phyloP scores from a whole-genome alignment of 2,113 vertebrate genomes.

The Merops nubicus region DNA sequence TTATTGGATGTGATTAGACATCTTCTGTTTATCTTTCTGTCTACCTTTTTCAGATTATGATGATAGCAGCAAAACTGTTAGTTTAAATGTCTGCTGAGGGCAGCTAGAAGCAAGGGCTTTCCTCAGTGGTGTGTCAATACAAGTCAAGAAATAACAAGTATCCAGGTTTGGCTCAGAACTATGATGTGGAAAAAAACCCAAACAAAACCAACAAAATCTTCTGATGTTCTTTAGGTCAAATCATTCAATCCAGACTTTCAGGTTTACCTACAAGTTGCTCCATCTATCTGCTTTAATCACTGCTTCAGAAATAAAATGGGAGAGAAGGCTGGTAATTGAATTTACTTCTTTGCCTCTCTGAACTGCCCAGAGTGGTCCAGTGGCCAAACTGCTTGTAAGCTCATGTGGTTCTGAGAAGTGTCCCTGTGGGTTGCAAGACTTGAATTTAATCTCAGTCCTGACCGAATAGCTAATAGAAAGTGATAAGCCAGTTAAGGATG shows the following conservation, averaged over 20 bases:
- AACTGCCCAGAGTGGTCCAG: neutral
- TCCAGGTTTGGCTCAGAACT: neutral
- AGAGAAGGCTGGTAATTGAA: neutral
- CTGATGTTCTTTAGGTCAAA: neutral
- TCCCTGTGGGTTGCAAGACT: neutral
- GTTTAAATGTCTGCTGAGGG: neutral
- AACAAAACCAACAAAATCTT: neutral
- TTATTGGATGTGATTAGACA: neutral
- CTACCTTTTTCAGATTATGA: neutral
- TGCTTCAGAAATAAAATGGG: neutral
- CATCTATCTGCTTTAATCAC: no score
- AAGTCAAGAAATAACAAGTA: neutral
- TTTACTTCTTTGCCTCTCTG: neutral
- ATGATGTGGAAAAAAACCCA: neutral
- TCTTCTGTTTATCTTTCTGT: neutral
- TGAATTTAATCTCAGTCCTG: neutral
- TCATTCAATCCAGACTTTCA: neutral
- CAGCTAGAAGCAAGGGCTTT: neutral
- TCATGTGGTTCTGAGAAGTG: neutral
- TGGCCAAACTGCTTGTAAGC: neutral
- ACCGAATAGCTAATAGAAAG: constrained; percentile 1
- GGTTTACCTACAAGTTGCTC: neutral
- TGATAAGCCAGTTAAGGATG: neutral
- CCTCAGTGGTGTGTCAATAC: neutral
- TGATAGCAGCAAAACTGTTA: neutral